These are phyloP conservation scores for Drosophila anomalata DNA, from an alignment of 2,888 invertebrate species.

Conservation along the genomic window DNA sequence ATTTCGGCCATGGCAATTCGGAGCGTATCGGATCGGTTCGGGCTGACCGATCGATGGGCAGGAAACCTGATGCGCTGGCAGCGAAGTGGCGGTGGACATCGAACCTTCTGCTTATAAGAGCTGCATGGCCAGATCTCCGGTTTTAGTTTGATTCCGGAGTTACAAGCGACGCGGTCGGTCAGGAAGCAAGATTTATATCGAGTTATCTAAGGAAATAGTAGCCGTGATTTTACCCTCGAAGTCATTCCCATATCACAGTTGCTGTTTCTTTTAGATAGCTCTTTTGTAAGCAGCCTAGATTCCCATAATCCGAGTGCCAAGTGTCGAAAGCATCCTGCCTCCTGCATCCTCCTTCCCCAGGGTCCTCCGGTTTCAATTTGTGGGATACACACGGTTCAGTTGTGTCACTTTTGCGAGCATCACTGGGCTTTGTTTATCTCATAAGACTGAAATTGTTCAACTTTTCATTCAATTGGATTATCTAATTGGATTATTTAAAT, in stretches of 20 bases:
- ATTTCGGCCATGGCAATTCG: constrained; percentile 55
- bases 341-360: not conserved
- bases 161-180: constrained; percentile 81
- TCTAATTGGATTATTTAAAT: not conserved
- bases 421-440: constrained; percentile 85
- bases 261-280: constrained; percentile 84
- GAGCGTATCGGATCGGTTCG: constrained; percentile 26
- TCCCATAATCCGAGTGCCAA: constrained; percentile 1
- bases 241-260: constrained; percentile 83
- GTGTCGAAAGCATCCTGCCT: not conserved
- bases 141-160: constrained; percentile 70
- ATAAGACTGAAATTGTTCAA: constrained; percentile 74
- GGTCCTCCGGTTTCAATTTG: constrained; percentile 74
- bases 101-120: constrained; percentile 79
- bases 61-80: constrained; percentile 76
- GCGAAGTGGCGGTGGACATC: constrained; percentile 59
- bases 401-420: constrained; percentile 79
- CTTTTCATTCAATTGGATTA: constrained; percentile 1
- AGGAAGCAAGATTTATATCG: constrained; percentile 74
- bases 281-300: constrained; percentile 82
- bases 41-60: constrained; percentile 48
- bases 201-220: constrained; percentile 84
- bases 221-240: constrained; percentile 82
- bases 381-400: constrained; percentile 84
- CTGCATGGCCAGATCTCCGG: constrained; percentile 56